phyloP scores from a whole-genome alignment of 2,113 vertebrate species.

The Elephantulus edwardii region DNA sequence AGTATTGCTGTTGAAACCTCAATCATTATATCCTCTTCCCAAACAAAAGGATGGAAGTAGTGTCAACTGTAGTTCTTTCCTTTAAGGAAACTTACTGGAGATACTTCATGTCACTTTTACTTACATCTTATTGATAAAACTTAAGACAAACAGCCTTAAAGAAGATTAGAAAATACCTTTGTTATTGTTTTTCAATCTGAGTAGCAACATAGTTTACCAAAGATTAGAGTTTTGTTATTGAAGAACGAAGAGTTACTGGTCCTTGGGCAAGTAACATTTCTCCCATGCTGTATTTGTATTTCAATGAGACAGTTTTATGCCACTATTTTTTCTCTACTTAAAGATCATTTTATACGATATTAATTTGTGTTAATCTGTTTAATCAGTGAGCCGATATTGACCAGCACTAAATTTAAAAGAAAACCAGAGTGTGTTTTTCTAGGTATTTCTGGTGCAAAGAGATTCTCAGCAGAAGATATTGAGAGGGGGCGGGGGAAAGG shows the following conservation, averaged over 20 bases:
- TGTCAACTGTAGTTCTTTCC: not conserved
- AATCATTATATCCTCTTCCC: not conserved
- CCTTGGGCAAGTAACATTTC: not conserved
- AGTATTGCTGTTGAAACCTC: not conserved
- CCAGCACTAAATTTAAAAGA: constrained; percentile 55
- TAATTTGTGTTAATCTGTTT: constrained; percentile 39
- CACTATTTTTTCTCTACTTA: constrained; percentile 10
- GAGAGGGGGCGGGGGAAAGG: not conserved
- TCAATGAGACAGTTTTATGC: not conserved
- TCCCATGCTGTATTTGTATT: not conserved
- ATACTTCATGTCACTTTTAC: not conserved
- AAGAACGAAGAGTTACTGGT: constrained; percentile 6
- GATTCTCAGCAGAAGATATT: constrained; percentile 6
- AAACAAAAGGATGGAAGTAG: not conserved
- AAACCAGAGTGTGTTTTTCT: constrained; percentile 54
- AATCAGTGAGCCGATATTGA: constrained; percentile 34
- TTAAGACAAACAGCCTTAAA: not conserved
- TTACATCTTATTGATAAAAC: not conserved
- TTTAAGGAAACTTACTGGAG: constrained; percentile 16
- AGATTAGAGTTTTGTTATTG: not conserved
- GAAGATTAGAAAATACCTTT: not conserved
- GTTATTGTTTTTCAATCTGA: not conserved
- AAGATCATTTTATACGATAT: constrained; percentile 12
- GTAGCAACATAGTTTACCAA: not conserved
- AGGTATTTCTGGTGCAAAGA: constrained; percentile 14